Base-by-base conservation (phyloP, 2,888 invertebrate species). In the Cryptocephalus moraei region DNA sequence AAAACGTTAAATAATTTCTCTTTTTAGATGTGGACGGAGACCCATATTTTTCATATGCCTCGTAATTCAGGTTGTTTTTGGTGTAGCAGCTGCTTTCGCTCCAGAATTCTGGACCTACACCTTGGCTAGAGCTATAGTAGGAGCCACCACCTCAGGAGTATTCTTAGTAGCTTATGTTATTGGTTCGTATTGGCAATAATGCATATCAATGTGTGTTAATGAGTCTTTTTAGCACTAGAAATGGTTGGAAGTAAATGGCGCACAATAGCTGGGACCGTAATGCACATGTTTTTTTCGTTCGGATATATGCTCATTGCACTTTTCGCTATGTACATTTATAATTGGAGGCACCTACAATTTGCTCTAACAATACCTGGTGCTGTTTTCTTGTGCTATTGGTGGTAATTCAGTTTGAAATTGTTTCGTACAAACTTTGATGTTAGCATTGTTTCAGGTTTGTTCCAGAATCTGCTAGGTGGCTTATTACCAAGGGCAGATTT, bases 151-250 rank as follows among this genome's bases (percentile, higher is more conserved):
- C 8, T 84, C 85, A 8, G 86, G 86, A 1, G 82, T 86, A 9
- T 87, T 86, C 61, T 71, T 86, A 49, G 85, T 86, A 13, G 83
- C 85, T 40, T 87, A 86, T 66, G 86, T 86, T 42, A 82, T 87
- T 56, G 84, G 86, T 77, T 73, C 73, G 70, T 57, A 45, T 6
- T 4, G 22, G 22, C 22, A 22, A 22, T 4, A 2, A 22, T 12
- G 11, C n/a, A 1, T 22, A 10, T 3, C 14, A 40, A 14, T 13
- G n/a, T 9, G 22, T 41, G 41, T 44, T 31, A 22, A 22, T 22
- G 22, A 22, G 22, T 22, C 2, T 6, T 22, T 22, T 22, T 59
- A 78, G 79, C 77, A 44, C 68, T 79, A 60, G 83, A 84, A 70
- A 83, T 83, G 82, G 85, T 85, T 9, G 84, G 85, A 6, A 82